Evolutionary conservation across 2,888 invertebrate genomes (phyloP).

Genomic region (Teinopalpus imperialis): DNA sequence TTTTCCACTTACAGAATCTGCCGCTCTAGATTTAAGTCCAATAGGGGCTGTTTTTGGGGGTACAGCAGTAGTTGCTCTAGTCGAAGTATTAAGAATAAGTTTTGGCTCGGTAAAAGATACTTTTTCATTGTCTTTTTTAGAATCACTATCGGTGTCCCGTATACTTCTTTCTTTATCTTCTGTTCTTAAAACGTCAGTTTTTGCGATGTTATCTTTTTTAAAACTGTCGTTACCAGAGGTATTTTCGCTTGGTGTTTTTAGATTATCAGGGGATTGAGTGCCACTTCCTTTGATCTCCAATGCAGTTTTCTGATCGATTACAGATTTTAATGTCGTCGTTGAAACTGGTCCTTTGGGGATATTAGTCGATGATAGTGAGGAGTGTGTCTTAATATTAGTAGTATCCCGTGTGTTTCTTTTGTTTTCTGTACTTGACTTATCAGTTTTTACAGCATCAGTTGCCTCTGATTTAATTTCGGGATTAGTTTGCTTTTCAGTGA

Average conservation of each 20-base stretch:
- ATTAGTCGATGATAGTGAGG: neutral
- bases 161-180: constrained; percentile 8
- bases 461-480: neutral
- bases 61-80: neutral
- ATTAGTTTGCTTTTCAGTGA: constrained; percentile 6
- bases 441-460: neutral
- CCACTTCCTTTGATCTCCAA: neutral
- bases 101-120: too few relatives aligned
- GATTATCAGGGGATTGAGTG: neutral
- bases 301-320: neutral
- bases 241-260: constrained; percentile 3
- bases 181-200: neutral
- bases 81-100: too few relatives aligned
- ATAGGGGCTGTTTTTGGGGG: neutral
- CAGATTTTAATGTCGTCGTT: constrained; percentile 2
- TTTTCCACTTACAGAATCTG: neutral
- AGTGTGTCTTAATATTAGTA: neutral
- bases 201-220: neutral
- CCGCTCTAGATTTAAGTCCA: neutral
- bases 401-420: constrained; percentile 11
- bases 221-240: neutral
- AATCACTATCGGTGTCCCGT: neutral
- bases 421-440: neutral
- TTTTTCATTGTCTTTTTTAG: neutral
- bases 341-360: neutral